phyloP scores from a whole-genome alignment of 1,140 invertebrate species.

The Trachelipus rathkii region DNA sequence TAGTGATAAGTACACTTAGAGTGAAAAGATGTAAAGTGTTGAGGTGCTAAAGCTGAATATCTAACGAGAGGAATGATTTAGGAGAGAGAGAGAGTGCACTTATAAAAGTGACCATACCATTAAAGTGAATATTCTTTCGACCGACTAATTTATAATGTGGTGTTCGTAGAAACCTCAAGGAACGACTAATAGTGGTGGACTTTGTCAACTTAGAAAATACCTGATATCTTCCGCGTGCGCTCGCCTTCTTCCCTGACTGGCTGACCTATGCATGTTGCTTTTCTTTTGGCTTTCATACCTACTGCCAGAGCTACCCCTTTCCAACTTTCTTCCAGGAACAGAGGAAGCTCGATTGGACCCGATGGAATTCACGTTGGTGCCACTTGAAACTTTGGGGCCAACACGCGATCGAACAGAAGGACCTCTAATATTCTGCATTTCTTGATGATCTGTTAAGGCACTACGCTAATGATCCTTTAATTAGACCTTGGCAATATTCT shows the following conservation, averaged over 20 bases:
- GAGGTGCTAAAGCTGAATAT: too few relatives aligned
- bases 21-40: too few relatives aligned
- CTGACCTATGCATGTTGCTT: slow-evolving; percentile 38
- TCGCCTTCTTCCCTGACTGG: slow-evolving; percentile 43
- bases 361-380: slow-evolving; percentile 24
- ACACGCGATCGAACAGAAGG: slow-evolving; percentile 37
- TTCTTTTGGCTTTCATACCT: slow-evolving; percentile 42
- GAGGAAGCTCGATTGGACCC: slow-evolving; percentile 39
- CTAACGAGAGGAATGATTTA: too few relatives aligned
- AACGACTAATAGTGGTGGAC: too few relatives aligned
- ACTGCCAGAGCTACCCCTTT: slow-evolving; percentile 33
- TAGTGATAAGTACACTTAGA: too few relatives aligned
- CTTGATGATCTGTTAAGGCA: not conserved
- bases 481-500: too few relatives aligned
- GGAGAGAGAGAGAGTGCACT: too few relatives aligned
- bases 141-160: too few relatives aligned
- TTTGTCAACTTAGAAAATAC: slow-evolving; percentile 29
- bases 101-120: too few relatives aligned
- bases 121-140: not conserved
- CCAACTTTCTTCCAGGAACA: slow-evolving; percentile 38
- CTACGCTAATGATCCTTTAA: too few relatives aligned
- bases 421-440: slow-evolving; percentile 14
- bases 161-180: too few relatives aligned
- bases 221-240: slow-evolving; percentile 37
- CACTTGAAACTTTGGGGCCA: slow-evolving; percentile 26